phyloP scores from a whole-genome alignment of 2,797 vertebrate species.

The Coendou prehensilis region DNA sequence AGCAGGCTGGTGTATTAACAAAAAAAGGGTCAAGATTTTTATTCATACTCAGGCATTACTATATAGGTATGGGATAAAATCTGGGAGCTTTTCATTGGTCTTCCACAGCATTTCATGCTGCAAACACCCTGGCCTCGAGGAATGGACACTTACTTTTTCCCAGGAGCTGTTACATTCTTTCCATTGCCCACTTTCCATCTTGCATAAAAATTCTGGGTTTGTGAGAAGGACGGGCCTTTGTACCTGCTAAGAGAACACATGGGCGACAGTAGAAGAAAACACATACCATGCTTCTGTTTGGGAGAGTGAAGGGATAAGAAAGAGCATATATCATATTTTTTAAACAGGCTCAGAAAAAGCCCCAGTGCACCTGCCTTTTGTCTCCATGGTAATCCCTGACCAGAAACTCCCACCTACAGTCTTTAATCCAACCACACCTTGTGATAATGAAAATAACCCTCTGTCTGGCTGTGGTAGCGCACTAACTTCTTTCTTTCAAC shows the following conservation, averaged over 20 bases:
- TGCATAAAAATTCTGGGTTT: not conserved
- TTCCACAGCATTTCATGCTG: not conserved
- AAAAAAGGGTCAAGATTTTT: not conserved
- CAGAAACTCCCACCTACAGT: not conserved
- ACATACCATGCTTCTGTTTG: not conserved
- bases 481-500: slow-evolving; percentile 70
- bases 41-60: not conserved
- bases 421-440: not conserved
- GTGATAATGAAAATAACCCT: slow-evolving; percentile 36
- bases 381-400: not conserved
- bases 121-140: not conserved
- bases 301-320: not conserved
- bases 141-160: not conserved
- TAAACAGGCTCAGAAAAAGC: not conserved
- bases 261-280: not conserved
- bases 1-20: not conserved
- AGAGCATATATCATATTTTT: not conserved
- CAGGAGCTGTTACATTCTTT: not conserved
- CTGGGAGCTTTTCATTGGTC: not conserved
- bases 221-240: not conserved
- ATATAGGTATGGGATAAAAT: not conserved
- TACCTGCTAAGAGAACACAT: not conserved
- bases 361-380: not conserved
- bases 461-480: not conserved
- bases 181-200: not conserved